Evolutionary conservation across 92 coral and sea anemone species (phyloP).

Genomic region (Anthopleura xanthogrammica): DNA sequence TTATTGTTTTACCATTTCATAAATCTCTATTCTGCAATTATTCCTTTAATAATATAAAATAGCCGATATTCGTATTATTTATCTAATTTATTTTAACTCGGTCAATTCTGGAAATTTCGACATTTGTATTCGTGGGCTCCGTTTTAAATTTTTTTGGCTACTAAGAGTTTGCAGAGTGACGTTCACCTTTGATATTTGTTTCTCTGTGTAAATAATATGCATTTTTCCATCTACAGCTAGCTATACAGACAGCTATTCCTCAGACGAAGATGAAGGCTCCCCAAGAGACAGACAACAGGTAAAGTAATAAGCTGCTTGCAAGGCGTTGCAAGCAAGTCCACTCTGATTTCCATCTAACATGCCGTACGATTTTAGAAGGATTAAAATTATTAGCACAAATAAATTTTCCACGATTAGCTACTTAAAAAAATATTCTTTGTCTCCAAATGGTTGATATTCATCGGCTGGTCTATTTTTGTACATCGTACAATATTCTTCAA

Average conservation of each 20-base stretch:
- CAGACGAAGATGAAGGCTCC: conserved; percentile 97
- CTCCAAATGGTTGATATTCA: not conserved
- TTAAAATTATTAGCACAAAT: not conserved
- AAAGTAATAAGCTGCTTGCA: not conserved
- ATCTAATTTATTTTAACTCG: not conserved
- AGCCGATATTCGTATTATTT: not conserved
- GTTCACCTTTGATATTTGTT: conserved; percentile 17
- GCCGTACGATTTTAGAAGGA: not conserved
- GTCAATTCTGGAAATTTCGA: conserved; percentile 23
- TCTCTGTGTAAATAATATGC: conserved; percentile 20
- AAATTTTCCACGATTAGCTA: conserved; percentile 4
- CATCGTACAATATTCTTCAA: not conserved
- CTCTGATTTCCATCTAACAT: not conserved
- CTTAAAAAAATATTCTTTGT: not conserved
- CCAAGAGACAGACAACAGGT: conserved; percentile 98
- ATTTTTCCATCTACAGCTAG: conserved; percentile 67
- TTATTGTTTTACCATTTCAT: not conserved
- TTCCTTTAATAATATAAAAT: not conserved
- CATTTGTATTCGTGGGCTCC: not conserved
- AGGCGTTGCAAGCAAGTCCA: not conserved
- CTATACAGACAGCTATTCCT: conserved; percentile 96
- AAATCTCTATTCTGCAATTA: not conserved
- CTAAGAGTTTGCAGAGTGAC: not conserved
- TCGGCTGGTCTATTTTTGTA: not conserved
- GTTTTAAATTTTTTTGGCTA: not conserved